Evolutionary conservation across 2,888 invertebrate species (phyloP), one percentile per base, ranked within the genome.

Genomic region (Amphimallon solstitiale): DNA sequence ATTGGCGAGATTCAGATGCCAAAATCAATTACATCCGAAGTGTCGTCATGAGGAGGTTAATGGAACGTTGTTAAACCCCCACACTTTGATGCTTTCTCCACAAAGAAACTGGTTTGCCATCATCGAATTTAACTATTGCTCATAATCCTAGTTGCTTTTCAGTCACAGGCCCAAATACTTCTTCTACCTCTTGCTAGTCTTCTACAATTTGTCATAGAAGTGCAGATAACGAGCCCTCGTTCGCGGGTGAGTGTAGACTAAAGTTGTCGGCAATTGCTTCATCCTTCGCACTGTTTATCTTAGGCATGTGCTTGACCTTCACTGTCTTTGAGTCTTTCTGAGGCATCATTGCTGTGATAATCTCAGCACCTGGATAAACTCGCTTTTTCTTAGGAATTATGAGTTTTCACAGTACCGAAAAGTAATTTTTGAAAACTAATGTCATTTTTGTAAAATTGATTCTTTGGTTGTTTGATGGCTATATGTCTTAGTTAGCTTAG

Each of bases 1-100:
- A 21, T 48, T 48, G 21, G 21, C 46, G 21, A 48, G 21, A 48
- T 48, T 48, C 10, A 48, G 46, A 48, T 48, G 46, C 21, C 21
- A 48, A 2, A 19, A 48, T 48, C 46, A 48, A 21, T 48, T 21
- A 17, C 6, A 48, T 19, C 21, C 21, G 46, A 19, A 48, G 21
- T 48, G 46, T 48, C 12, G 21, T 48, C 46, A 21, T 48, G 21
- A 48, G 21, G 19, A 48, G 46, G 21, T 2, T 48, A 21, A 48
- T 21, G 21, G 46, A 48, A 48, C 12, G 46, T 48, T 48, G 46
- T 48, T 21, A 48, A 19, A 48, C 7, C 21, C 21, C 15, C 46
- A 48, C 21, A 2, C 38, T 38, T 12, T 38, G 38, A 38, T 38
- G 38, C 46, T 21, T 48, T 19, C 21, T 21, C 21, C 19, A 48